Conservation (phyloP, 2,113 vertebrate genomes). For the Ptilorrhoa leucosticta region DNA sequence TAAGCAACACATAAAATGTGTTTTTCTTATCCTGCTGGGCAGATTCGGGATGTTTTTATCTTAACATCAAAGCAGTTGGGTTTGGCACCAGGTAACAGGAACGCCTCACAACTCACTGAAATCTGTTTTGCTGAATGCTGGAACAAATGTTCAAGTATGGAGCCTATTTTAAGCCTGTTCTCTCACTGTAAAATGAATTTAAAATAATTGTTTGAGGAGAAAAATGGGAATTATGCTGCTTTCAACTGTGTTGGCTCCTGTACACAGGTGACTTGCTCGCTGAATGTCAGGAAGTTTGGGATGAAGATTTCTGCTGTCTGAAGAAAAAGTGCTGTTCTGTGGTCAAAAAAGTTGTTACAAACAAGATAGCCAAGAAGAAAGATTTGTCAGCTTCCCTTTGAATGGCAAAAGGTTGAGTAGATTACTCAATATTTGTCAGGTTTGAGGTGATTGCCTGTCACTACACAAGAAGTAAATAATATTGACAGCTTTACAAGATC, state of each 20-base stretch:
- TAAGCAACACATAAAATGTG: background rate
- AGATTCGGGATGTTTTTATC: background rate
- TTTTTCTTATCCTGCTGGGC: background rate
- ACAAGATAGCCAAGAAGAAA: slow-evolving; percentile 4
- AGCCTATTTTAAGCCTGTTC: background rate
- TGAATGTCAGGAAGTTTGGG: background rate
- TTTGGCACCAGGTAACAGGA: slow-evolving; percentile 2
- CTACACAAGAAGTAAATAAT: background rate
- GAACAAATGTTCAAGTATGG: background rate
- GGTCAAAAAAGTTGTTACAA: slow-evolving; percentile 24
- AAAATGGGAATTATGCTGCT: background rate
- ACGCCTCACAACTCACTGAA: background rate
- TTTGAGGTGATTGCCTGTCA: slow-evolving; percentile 43
- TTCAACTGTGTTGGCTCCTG: background rate
- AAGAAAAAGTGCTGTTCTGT: background rate
- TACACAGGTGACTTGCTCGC: background rate
- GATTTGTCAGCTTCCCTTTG: slow-evolving; percentile 27
- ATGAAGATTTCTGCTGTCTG: background rate
- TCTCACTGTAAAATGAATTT: background rate
- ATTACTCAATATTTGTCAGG: slow-evolving; percentile 48
- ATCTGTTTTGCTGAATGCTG: background rate
- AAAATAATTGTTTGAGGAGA: background rate
- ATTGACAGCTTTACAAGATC: slow-evolving; percentile 36
- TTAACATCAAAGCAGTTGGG: background rate
- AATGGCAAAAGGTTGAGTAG: slow-evolving; percentile 28